Conservation (phyloP, 1,140 invertebrate species). For the Tyrophagus putrescentiae region DNA sequence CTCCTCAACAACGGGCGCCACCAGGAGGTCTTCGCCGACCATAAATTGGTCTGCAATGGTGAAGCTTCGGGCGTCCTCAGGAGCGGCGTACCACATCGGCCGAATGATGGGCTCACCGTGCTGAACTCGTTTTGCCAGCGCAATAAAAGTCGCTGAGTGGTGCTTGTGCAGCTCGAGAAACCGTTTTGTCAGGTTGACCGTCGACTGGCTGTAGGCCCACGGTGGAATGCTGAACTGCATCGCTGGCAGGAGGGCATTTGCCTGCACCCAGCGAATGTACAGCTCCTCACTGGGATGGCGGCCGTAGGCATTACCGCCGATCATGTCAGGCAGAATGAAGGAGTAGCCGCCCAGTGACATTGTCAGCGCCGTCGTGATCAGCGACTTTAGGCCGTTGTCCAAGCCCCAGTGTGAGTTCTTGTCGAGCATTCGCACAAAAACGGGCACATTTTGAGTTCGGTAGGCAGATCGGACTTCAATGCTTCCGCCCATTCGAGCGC, state of each 20-base stretch:
- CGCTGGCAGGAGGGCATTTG: conserved; percentile 65
- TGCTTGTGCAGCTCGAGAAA: conserved; percentile 52
- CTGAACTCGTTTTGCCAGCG: conserved; percentile 27
- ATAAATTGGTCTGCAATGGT: conserved; percentile 46
- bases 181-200: no score
- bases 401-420: conserved; percentile 60
- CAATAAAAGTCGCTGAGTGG: conserved; percentile 45
- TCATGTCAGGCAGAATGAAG: conserved; percentile 73
- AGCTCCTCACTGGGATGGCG: conserved; percentile 49
- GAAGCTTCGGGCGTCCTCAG: conserved; percentile 30
- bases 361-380: conserved; percentile 61
- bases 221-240: conserved; percentile 73
- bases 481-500: conserved; percentile 46
- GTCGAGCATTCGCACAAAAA: conserved; percentile 76
- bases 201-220: no score
- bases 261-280: conserved; percentile 77
- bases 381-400: conserved; percentile 54
- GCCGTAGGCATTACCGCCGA: conserved; percentile 63
- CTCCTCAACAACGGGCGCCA: conserved; percentile 59
- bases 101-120: conserved; percentile 31
- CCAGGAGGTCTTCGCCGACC: conserved; percentile 63
- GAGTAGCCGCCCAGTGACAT: conserved; percentile 56
- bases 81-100: conserved; percentile 37
- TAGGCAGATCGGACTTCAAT: conserved; percentile 53
- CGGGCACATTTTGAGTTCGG: conserved; percentile 53